Base-by-base conservation (phyloP, 1,140 invertebrate species). In the Probaryconus sp. region DNA sequence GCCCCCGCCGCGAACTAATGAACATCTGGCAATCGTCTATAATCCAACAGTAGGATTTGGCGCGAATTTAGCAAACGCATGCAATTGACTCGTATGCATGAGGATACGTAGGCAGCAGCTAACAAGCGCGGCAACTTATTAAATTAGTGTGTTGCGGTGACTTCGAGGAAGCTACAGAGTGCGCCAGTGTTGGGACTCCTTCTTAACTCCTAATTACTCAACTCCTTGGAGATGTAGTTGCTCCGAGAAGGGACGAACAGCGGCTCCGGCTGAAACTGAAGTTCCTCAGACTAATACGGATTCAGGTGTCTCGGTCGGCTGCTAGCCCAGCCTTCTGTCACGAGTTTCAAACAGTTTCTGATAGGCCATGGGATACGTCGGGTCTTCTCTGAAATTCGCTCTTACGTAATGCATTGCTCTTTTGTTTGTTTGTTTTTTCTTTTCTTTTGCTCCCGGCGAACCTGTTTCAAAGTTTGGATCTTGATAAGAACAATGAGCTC, bases 151-250 rank as follows among this genome's bases (percentile, higher is more conserved):
- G 71, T 74, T 76, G 68, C 56, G 60, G 58, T 65, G 67, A 76
- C 65, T 69, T 42, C 60, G 51, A 79, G 61, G 50, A 77, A 75
- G 72, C 63, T 73, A 14, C 21, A 56, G 50, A 63, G 45, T 60
- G 31, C n/a, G n/a, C n/a, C n/a, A n/a, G n/a, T 53, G 72, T 68
- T 72, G 70, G 50, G 80, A 77, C 78, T 77, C 63, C 64, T 79
- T 68, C 78, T 82, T 79, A 78, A 77, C 77, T 81, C 72, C 73
- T 79, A 81, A 82, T 82, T 82, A 81, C 76, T 81, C 70, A 81
- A 79, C 76, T 82, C 75, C 60, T 31, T 51, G 60, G 53, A 77
- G 79, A 79, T 79, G 76, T 77, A 79, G 77, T 78, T 79, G 48
- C 68, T 74, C 69, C 37, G 55, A 51, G 58, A 51, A 55, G 58